phyloP scores from a whole-genome alignment of 2,113 vertebrate genomes.

The Agelaius phoeniceus region DNA sequence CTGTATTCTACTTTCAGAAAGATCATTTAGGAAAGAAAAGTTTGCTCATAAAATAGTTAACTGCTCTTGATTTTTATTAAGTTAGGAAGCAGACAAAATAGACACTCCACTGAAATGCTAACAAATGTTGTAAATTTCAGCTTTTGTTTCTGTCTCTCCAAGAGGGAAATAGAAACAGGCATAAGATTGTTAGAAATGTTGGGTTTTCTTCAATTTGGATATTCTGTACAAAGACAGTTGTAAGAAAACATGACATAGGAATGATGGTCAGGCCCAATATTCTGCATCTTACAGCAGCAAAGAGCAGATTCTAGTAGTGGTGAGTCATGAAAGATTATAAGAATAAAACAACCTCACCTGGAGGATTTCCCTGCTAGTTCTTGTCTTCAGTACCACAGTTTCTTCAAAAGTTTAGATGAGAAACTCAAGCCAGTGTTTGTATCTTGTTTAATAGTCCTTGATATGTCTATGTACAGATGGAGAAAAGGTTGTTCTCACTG shows the following conservation, averaged over 20 bases:
- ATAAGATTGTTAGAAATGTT: neutral
- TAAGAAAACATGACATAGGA: neutral
- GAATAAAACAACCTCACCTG: neutral
- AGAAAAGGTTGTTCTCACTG: neutral
- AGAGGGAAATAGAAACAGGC: neutral
- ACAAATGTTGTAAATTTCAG: neutral
- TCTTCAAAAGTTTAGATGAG: neutral
- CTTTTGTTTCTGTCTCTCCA: neutral
- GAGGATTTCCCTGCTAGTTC: neutral
- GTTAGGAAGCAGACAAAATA: neutral
- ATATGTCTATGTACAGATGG: neutral
- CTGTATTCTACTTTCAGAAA: neutral
- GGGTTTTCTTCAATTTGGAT: neutral
- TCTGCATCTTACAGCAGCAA: neutral
- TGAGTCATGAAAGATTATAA: neutral
- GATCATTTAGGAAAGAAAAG: neutral
- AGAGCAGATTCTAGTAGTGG: neutral
- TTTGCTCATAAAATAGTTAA: neutral
- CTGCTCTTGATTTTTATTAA: neutral
- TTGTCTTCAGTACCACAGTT: neutral
- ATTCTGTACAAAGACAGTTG: neutral
- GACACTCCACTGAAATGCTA: neutral
- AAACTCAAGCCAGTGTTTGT: neutral
- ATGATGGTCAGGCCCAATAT: neutral
- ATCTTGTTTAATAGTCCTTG: neutral